A percentile compares a stretch with the other conserved stretches of the same genome.
These are phyloP conservation scores for Bovichtus diacanthus DNA, from an alignment of 2,797 vertebrate species.

Conservation along the genomic window DNA sequence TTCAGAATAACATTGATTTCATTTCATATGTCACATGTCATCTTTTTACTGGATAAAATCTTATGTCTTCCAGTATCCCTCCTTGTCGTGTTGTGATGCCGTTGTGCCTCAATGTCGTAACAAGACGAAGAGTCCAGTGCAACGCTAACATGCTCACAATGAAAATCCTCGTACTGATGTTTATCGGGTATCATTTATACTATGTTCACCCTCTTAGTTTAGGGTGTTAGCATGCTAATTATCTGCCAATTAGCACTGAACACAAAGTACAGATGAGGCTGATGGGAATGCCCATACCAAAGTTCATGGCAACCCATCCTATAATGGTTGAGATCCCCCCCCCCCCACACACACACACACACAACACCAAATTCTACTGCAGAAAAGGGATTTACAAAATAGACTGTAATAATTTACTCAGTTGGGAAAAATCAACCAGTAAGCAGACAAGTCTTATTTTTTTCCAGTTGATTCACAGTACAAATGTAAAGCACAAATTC, in stretches of 20 bases:
- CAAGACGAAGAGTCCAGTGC: not conserved
- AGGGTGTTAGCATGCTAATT: not conserved
- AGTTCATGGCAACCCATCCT: too few species aligned
- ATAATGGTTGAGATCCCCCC: too few species aligned
- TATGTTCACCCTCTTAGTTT: not conserved
- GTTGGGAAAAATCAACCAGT: not conserved
- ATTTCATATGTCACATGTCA: not conserved
- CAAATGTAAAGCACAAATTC: constrained; percentile 11
- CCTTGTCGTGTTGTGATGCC: not conserved
- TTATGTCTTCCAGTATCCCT: not conserved
- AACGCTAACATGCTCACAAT: too few species aligned
- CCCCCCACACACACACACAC: too few species aligned
- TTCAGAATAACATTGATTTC: not conserved
- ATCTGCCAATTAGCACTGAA: not conserved
- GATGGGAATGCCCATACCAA: too few species aligned
- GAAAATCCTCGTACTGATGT: too few species aligned
- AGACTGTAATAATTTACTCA: not conserved
- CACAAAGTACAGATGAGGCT: too few species aligned
- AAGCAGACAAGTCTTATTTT: not conserved
- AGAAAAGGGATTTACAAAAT: not conserved
- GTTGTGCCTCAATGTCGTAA: not conserved
- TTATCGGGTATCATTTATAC: too few species aligned
- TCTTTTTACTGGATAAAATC: not conserved
- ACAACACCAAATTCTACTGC: not conserved
- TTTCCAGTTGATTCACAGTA: constrained; percentile 1